Evolutionary conservation across 2,797 vertebrate genomes (phyloP).

Genomic region (Silurus aristotelis): DNA sequence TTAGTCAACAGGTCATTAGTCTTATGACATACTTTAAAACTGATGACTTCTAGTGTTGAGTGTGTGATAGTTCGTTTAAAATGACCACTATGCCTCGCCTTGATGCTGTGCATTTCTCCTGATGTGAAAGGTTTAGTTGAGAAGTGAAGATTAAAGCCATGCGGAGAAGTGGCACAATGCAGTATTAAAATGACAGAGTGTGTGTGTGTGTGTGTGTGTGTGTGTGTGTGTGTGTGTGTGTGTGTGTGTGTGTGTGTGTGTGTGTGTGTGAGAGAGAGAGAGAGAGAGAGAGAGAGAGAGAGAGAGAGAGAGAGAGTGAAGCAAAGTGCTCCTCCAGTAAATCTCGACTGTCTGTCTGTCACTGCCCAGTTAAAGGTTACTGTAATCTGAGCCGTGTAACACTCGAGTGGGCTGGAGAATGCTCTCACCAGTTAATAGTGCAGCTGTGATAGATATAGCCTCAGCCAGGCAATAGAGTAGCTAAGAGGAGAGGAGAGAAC

Average conservation of each 20-base stretch:
- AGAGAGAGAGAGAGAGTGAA: slow-evolving; percentile 39
- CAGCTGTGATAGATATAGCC: slow-evolving; percentile 52
- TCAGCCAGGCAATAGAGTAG: slow-evolving; percentile 42
- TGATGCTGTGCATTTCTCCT: slow-evolving; percentile 47
- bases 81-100: slow-evolving; percentile 45
- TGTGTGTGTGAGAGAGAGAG: neutral
- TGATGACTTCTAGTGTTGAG: slow-evolving; percentile 49
- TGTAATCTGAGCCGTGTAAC: slow-evolving; percentile 62
- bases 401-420: slow-evolving; percentile 57
- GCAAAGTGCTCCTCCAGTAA: slow-evolving; percentile 55
- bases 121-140: slow-evolving; percentile 54
- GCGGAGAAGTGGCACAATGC: slow-evolving; percentile 54
- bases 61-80: slow-evolving; percentile 48
- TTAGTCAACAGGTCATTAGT: slow-evolving; percentile 14
- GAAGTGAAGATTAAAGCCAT: slow-evolving; percentile 54
- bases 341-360: slow-evolving; percentile 59
- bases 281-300: slow-evolving; percentile 21
- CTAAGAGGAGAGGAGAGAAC: slow-evolving; percentile 42
- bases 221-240: no score
- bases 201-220: no score
- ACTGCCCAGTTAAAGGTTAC: slow-evolving; percentile 64
- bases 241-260: no score
- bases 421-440: slow-evolving; percentile 59
- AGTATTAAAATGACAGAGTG: slow-evolving; percentile 47
- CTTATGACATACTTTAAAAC: slow-evolving; percentile 32